These are phyloP conservation scores for Hylaeus volcanicus DNA, from an alignment of 1,140 invertebrate genomes.

Conservation along the genomic window DNA sequence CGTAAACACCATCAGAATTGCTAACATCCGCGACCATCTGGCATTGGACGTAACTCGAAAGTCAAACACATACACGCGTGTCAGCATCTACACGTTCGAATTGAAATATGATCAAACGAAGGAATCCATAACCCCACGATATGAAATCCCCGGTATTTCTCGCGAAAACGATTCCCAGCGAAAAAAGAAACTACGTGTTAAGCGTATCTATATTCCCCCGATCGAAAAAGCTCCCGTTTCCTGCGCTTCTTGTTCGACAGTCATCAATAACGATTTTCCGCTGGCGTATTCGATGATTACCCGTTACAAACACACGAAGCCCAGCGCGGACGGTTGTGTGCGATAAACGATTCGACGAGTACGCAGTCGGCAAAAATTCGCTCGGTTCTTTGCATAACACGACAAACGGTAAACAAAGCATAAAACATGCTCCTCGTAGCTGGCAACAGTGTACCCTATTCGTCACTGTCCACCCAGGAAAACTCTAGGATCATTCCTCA, in stretches of 20 bases:
- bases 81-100: no score
- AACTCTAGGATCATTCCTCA: slow-evolving; percentile 65
- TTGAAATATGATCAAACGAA: no score
- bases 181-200: not conserved
- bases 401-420: slow-evolving; percentile 73
- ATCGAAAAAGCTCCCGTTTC: not conserved
- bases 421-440: slow-evolving; percentile 69
- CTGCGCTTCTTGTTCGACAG: not conserved
- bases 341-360: slow-evolving; percentile 33
- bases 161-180: not conserved
- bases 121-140: no score
- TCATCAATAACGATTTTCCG: slow-evolving; percentile 30
- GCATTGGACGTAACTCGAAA: no score
- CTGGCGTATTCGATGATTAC: slow-evolving; percentile 11
- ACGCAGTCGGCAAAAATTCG: slow-evolving; percentile 58
- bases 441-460: slow-evolving; percentile 70
- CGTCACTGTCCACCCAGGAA: slow-evolving; percentile 68
- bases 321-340: not conserved
- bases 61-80: no score
- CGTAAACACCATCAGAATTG: no score
- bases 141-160: not conserved
- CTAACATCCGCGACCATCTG: no score
- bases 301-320: slow-evolving; percentile 24
- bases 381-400: slow-evolving; percentile 66
- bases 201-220: not conserved